Conservation (phyloP, 2,113 vertebrate species). For the Microtus ochrogaster region DNA sequence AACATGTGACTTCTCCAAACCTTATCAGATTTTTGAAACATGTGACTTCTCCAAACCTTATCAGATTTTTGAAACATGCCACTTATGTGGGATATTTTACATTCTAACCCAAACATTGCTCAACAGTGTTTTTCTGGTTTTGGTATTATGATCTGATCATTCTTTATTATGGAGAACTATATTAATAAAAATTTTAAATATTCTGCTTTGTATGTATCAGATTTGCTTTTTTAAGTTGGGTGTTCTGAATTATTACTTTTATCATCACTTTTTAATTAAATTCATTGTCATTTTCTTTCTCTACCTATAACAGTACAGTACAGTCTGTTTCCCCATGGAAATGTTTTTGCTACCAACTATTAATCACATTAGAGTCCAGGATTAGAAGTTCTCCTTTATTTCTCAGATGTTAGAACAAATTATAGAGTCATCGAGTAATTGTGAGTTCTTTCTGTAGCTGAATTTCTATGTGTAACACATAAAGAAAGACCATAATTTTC, state of each 20-base stretch:
- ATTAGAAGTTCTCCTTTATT: neutral
- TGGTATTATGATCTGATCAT: neutral
- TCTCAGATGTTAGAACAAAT: neutral
- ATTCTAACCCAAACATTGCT: neutral
- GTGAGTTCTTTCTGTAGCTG: neutral
- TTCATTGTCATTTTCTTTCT: neutral
- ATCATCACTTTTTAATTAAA: neutral
- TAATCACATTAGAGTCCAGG: neutral
- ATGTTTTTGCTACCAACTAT: neutral
- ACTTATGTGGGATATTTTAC: too few species aligned
- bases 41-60: neutral
- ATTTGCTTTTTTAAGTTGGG: neutral
- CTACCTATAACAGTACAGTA: neutral
- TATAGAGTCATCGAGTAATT: neutral
- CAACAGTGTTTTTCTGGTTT: neutral
- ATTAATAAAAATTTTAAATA: neutral
- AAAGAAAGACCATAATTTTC: neutral
- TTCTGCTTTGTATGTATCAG: neutral
- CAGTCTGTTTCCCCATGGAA: neutral
- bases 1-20: too few species aligned
- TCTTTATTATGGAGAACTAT: neutral
- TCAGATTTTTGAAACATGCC: neutral
- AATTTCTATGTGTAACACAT: neutral
- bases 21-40: neutral
- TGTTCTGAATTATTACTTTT: neutral